Base-by-base conservation (phyloP, 2,797 vertebrate genomes). In the Amniataba percoides region DNA sequence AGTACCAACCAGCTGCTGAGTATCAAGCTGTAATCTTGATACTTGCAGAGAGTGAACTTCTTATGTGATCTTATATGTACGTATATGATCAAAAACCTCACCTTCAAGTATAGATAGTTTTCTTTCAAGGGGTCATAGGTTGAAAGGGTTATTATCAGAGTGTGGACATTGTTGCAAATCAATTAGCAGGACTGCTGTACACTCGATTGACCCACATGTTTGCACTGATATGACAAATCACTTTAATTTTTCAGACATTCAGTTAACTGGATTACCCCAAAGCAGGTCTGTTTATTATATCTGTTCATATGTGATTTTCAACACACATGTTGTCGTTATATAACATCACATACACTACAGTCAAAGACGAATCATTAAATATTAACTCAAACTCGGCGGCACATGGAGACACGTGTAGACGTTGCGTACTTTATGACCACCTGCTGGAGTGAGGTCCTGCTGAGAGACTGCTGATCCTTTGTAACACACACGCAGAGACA, bases 381-480 rank as follows among this genome's bases (percentile, higher is more conserved):
- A 0, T 11, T 39, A 39, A 49, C 48, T 67, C 43, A 62, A 36
- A 65, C 49, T 15, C 62, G 56, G 51, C 34, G 42, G 31, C 19
- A 14, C 59, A 68, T 6, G 25, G 34, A 61, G 55, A 65, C 34
- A 36, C 23, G 49, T 51, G 36, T 3, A 57, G 9, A 58, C 56
- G 15, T 56, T 23, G 55, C 51, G 60, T 39, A 61, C 3, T 36
- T 36, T 7, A 27, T 75, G 68, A 58, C 21, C 34, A 25, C 9
- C 59, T 72, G 52, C 46, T 77, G 42, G 51, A 51, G 23, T 0
- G 2, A 40, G n/a, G 58, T 71, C 60, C 63, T 46, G 58, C 65
- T 83, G 77, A 45, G 31, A 72, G 25, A 61, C 40, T 34, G 19
- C 15, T 36, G 13, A 36, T 60, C 39, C 14, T 56, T 52, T 80